phyloP scores from a whole-genome alignment of 2,797 vertebrate species.

The Cirrhinus molitorella region DNA sequence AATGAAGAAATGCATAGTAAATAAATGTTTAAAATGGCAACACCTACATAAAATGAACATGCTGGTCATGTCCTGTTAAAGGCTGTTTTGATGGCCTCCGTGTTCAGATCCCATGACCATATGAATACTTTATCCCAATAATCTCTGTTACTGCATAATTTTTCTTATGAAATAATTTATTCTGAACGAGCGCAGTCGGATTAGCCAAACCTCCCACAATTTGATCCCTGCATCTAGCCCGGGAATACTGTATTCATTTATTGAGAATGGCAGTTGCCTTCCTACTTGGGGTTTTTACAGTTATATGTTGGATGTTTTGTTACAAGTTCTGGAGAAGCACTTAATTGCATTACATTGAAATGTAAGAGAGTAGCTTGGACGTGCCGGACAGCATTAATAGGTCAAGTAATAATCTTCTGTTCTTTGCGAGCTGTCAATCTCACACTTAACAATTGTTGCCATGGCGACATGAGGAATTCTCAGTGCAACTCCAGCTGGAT shows the following conservation, averaged over 20 bases:
- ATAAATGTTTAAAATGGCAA: neutral
- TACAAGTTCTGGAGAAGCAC: neutral
- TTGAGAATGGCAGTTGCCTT: neutral
- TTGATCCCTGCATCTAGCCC: neutral
- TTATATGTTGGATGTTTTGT: slow-evolving; percentile 13
- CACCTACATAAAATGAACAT: neutral
- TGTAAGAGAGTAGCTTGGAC: slow-evolving; percentile 19
- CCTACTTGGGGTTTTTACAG: neutral
- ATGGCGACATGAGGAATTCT: slow-evolving; percentile 56
- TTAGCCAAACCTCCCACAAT: neutral
- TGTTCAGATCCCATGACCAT: neutral
- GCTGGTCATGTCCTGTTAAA: neutral
- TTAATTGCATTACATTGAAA: neutral
- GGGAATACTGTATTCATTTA: neutral
- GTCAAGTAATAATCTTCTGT: slow-evolving; percentile 35
- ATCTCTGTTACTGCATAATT: neutral
- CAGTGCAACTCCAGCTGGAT: slow-evolving; percentile 57
- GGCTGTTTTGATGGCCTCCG: neutral
- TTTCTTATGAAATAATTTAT: neutral
- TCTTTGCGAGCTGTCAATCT: slow-evolving; percentile 50
- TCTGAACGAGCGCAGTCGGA: neutral
- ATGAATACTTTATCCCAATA: neutral
- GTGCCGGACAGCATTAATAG: slow-evolving; percentile 31
- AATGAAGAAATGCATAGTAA: neutral
- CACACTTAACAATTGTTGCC: slow-evolving; percentile 56